These are phyloP conservation scores for Cosmia pyralina DNA, from an alignment of 2,888 invertebrate species.

Conservation along the genomic window DNA sequence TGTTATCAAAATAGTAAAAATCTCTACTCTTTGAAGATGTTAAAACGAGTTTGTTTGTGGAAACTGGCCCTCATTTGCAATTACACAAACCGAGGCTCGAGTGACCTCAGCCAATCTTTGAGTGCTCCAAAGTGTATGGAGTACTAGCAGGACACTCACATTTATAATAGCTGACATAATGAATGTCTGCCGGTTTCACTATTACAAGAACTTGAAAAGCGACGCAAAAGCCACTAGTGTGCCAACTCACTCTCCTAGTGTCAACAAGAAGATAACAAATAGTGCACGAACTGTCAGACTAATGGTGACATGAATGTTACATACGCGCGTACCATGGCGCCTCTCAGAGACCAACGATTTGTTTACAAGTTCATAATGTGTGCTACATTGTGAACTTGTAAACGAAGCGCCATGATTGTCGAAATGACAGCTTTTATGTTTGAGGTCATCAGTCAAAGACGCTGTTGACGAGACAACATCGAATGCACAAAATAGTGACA, in stretches of 20 bases:
- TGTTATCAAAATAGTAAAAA: background rate
- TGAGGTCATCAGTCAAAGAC: background rate
- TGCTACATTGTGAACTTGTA: too few species aligned
- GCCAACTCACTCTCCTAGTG: background rate
- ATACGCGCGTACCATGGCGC: background rate
- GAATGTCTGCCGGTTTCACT: conserved; percentile 17
- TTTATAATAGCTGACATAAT: background rate
- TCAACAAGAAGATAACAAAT: background rate
- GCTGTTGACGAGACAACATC: background rate
- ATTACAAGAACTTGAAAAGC: background rate
- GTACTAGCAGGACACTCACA: conserved; percentile 10
- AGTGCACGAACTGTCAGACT: conserved; percentile 6
- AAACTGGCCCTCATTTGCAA: conserved; percentile 11
- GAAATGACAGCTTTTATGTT: background rate
- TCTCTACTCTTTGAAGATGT: background rate
- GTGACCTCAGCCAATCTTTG: conserved; percentile 9
- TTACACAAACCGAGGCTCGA: conserved; percentile 24
- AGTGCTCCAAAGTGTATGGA: background rate
- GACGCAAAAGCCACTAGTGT: background rate
- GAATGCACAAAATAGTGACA: background rate
- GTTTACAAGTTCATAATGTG: background rate
- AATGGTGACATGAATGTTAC: background rate
- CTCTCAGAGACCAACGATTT: background rate
- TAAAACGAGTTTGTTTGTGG: conserved; percentile 16
- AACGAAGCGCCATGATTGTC: conserved; percentile 8